Conservation (phyloP, 2,888 invertebrate species). For the Scaptodrosophila latifasciaeformis region DNA sequence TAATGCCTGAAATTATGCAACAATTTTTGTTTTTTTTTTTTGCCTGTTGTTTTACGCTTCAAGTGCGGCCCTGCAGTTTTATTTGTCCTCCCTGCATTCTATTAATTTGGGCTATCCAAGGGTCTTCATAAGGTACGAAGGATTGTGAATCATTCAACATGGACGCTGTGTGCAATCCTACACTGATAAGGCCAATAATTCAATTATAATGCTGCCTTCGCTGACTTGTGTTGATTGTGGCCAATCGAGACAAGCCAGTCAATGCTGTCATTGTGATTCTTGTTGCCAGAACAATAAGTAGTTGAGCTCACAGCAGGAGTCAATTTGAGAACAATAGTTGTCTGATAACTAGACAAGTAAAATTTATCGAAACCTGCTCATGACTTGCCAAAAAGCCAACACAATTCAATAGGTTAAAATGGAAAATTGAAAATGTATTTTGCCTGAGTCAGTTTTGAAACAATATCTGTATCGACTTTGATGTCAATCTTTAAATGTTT, state of each 20-base stretch:
- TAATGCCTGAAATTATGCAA: conserved; percentile 66
- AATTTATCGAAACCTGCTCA: too few species aligned
- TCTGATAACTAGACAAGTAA: not conserved
- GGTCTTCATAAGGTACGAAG: too few species aligned
- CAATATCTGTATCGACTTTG: not conserved
- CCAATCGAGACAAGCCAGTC: conserved; percentile 40
- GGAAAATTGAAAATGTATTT: not conserved
- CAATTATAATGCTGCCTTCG: conserved; percentile 47
- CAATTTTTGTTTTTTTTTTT: conserved; percentile 34
- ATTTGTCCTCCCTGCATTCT: too few species aligned
- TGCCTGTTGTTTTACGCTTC: conserved; percentile 2
- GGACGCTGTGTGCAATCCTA: conserved; percentile 24
- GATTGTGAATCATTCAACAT: too few species aligned
- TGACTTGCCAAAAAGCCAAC: too few species aligned
- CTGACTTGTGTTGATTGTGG: conserved; percentile 37
- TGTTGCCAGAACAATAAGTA: conserved; percentile 31
- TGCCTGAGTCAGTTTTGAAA: not conserved
- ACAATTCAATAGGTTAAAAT: not conserved
- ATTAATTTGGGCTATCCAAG: too few species aligned
- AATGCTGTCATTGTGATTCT: conserved; percentile 30
- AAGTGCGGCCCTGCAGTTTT: conserved; percentile 36
- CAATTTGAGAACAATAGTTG: conserved; percentile 40
- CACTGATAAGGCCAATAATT: conserved; percentile 61
- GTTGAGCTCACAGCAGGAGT: conserved; percentile 29
- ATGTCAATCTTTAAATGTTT: not conserved